phyloP scores from a whole-genome alignment of 1,140 invertebrate genomes.

The Lepidurus apus region DNA sequence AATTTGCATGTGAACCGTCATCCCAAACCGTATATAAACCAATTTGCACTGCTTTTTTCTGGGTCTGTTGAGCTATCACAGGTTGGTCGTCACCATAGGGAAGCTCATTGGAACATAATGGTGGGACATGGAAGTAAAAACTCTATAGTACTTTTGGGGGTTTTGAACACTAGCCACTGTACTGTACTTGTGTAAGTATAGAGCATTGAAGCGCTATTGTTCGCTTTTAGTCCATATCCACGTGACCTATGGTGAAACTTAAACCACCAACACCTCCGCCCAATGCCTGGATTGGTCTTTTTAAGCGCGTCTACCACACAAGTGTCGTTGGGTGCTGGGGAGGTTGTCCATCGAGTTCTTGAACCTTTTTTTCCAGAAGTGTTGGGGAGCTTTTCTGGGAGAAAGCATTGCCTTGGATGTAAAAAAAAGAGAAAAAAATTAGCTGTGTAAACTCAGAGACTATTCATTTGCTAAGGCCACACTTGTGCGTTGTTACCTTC shows the following conservation, averaged over 20 bases:
- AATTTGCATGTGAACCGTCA: slow-evolving; percentile 3
- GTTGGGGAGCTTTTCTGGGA: too few relatives aligned
- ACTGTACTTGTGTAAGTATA: neutral
- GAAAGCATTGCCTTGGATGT: too few relatives aligned
- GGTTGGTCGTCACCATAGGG: slow-evolving; percentile 7
- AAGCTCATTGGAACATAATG: slow-evolving; percentile 9
- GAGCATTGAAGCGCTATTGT: neutral
- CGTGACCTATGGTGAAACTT: neutral
- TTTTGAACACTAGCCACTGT: neutral
- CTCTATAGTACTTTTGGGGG: neutral
- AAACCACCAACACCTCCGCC: neutral
- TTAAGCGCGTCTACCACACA: too few relatives aligned
- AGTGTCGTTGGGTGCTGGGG: too few relatives aligned
- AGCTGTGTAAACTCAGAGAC: too few relatives aligned
- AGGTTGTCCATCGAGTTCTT: too few relatives aligned
- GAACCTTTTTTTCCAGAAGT: too few relatives aligned
- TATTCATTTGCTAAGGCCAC: neutral
- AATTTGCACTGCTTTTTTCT: slow-evolving; percentile 13
- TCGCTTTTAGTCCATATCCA: neutral
- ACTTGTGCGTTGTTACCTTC: neutral
- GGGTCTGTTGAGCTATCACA: neutral
- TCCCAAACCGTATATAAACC: neutral
- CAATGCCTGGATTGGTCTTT: too few relatives aligned
- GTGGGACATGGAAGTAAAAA: slow-evolving; percentile 19
- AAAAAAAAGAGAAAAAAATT: too few relatives aligned